Evolutionary conservation across 1,140 invertebrate genomes (phyloP).

Genomic region (Dendrolimus kikuchii): DNA sequence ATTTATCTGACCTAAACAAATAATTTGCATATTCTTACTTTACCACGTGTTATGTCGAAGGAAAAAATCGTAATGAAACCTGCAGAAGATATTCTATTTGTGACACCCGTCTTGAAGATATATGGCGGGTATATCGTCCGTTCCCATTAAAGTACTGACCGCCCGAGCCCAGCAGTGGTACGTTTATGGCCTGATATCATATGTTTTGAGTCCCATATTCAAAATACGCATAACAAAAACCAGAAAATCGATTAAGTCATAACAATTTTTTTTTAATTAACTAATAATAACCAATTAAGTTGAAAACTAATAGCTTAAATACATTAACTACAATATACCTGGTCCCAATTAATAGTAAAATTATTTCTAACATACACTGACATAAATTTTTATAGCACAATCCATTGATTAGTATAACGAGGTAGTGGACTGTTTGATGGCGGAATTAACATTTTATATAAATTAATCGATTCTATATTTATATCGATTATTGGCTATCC

Average conservation of each 20-base stretch:
- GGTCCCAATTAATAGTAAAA: conserved; percentile 40
- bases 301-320: conserved; percentile 43
- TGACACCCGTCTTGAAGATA: no score
- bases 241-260: conserved; percentile 12
- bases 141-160: no score
- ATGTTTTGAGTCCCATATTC: no score
- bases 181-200: no score
- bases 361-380: conserved; percentile 32
- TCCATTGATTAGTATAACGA: conserved; percentile 58
- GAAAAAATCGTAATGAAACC: no score
- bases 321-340: conserved; percentile 11
- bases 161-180: no score
- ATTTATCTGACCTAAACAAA: no score
- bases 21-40: no score
- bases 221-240: no score
- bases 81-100: no score
- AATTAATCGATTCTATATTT: conserved; percentile 51
- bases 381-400: conserved; percentile 48
- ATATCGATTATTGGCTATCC: conserved; percentile 39
- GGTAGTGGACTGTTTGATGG: conserved; percentile 46
- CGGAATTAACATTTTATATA: conserved; percentile 52
- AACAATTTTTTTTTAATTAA: conserved; percentile 17
- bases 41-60: no score
- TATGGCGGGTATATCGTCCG: no score
- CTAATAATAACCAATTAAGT: conserved; percentile 32